Conservation (phyloP, 1,140 invertebrate species). For the Halesus radiatus region DNA sequence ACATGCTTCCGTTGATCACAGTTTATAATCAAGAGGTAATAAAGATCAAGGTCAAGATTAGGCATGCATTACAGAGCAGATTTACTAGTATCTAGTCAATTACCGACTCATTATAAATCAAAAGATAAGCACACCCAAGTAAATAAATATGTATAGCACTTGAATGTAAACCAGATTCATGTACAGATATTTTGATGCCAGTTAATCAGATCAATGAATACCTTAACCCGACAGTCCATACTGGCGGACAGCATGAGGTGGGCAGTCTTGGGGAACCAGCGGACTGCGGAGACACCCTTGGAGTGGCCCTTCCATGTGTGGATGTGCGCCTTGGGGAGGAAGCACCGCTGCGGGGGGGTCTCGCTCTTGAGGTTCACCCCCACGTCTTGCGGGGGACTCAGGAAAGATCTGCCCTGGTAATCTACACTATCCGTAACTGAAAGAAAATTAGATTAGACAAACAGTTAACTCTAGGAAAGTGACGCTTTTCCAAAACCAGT, state of each 20-base stretch:
- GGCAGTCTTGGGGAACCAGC: constrained; percentile 95
- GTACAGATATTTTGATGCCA: no score
- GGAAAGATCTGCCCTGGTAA: constrained; percentile 96
- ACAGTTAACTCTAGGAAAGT: no score
- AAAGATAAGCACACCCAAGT: no score
- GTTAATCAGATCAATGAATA: constrained; percentile 59
- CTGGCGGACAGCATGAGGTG: constrained; percentile 95
- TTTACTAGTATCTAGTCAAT: no score
- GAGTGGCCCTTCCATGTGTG: constrained; percentile 98
- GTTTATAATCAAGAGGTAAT: no score
- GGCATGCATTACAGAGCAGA: no score
- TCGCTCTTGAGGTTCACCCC: constrained; percentile 96
- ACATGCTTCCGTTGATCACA: no score
- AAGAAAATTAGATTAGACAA: constrained; percentile 57
- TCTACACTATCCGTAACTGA: constrained; percentile 94
- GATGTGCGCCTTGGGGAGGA: constrained; percentile 96
- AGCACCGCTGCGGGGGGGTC: constrained; percentile 94
- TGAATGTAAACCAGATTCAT: no score
- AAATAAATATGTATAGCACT: no score
- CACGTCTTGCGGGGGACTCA: constrained; percentile 95
- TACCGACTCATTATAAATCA: no score
- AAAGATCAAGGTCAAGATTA: no score
- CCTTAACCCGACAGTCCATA: constrained; percentile 97
- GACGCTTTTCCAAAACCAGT: no score
- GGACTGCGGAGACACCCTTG: constrained; percentile 96